Conservation (phyloP, 2,888 invertebrate species). For the Callyntrura guangdongensis region DNA sequence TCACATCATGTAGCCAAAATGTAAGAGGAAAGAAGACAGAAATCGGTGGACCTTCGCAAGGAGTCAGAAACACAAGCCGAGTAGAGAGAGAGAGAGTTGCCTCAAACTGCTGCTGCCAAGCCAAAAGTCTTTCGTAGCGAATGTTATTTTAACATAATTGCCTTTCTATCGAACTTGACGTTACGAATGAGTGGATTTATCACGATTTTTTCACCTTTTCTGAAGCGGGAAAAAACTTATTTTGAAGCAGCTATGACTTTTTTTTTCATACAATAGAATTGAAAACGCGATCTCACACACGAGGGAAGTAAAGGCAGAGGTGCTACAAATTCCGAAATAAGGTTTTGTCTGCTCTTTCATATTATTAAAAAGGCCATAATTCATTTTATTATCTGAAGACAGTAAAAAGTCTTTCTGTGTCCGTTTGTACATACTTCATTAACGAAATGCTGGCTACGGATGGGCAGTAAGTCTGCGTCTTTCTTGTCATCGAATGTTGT, state of each 20-base stretch:
- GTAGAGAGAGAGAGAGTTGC: not conserved
- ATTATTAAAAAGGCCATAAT: slow-evolving; percentile 36
- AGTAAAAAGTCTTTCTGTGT: slow-evolving; percentile 6
- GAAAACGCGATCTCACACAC: too few species aligned
- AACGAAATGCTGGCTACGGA: not conserved
- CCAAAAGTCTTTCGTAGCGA: slow-evolving; percentile 68
- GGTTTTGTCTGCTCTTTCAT: not conserved
- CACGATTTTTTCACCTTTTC: slow-evolving; percentile 20
- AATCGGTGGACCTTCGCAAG: slow-evolving; percentile 7
- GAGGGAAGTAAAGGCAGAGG: too few species aligned
- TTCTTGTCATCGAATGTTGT: too few species aligned
- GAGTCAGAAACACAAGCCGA: not conserved
- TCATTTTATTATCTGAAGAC: slow-evolving; percentile 24
- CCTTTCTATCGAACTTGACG: slow-evolving; percentile 84
- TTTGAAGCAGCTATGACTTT: not conserved
- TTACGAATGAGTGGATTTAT: slow-evolving; percentile 80
- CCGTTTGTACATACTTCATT: not conserved
- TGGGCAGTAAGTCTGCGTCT: too few species aligned
- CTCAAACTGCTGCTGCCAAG: slow-evolving; percentile 53
- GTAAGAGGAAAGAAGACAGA: slow-evolving; percentile 67
- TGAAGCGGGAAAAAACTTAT: not conserved
- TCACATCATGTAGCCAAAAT: slow-evolving; percentile 52
- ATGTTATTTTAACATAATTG: slow-evolving; percentile 82
- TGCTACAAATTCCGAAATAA: too few species aligned
- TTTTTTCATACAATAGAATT: not conserved